Percentiles rank a stretch among this genome's conserved stretches.
These are phyloP conservation scores for Lycocorax pyrrhopterus DNA, from an alignment of 2,113 vertebrate genomes.

Conservation along the genomic window DNA sequence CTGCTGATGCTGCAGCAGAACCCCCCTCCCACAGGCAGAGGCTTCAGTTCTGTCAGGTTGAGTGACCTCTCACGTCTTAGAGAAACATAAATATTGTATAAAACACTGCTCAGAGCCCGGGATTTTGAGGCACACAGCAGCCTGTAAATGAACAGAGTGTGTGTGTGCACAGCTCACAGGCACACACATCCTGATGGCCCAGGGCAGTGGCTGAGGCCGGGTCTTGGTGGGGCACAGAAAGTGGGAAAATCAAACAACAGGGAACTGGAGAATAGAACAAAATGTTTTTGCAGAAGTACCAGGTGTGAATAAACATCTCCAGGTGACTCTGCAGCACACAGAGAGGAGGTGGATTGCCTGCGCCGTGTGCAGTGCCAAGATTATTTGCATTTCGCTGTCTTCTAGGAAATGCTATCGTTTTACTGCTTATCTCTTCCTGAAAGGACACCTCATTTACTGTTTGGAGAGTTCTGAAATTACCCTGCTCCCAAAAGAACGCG, in stretches of 20 bases:
- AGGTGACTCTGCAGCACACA: neutral
- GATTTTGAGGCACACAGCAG: neutral
- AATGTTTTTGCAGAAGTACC: neutral
- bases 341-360: neutral
- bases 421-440: neutral
- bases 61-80: neutral
- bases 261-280: neutral
- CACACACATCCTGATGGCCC: neutral
- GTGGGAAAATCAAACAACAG: neutral
- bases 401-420: neutral
- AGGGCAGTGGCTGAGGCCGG: neutral
- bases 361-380: neutral
- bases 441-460: neutral
- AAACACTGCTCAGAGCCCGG: neutral
- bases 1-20: constrained; percentile 36
- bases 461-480: neutral
- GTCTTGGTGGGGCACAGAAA: neutral
- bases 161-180: neutral
- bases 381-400: neutral
- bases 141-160: neutral
- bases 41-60: neutral
- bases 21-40: neutral
- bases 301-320: neutral
- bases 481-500: neutral
- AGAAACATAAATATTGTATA: constrained; percentile 13